Conservation (phyloP, 1,140 invertebrate species). For the Radopholus similis region DNA sequence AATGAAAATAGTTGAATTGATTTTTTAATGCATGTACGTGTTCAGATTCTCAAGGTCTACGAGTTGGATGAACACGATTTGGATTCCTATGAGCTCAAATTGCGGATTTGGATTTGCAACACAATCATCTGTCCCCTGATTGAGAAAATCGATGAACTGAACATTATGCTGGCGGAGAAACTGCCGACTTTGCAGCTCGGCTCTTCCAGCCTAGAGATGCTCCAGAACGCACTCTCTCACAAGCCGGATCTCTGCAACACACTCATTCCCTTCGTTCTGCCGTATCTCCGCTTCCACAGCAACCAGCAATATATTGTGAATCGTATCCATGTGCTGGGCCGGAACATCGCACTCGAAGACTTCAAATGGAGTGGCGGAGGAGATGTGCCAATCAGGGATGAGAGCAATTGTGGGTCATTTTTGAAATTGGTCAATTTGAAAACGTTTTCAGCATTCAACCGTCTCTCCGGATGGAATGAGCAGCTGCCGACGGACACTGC, state of each 20-base stretch:
- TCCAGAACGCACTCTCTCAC: background rate
- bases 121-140: conserved; percentile 23
- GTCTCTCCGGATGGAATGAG: conserved; percentile 6
- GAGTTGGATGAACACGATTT: background rate
- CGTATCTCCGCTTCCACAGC: conserved; percentile 30
- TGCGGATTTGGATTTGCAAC: conserved; percentile 29
- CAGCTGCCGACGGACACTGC: conserved; percentile 22
- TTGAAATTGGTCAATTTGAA: background rate
- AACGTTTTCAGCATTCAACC: conserved; percentile 12
- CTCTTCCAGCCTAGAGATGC: background rate
- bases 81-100: conserved; percentile 26
- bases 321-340: conserved; percentile 11
- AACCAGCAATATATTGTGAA: conserved; percentile 42
- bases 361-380: conserved; percentile 28
- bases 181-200: conserved; percentile 19
- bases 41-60: conserved; percentile 17
- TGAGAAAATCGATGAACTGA: conserved; percentile 28
- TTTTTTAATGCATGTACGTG: background rate
- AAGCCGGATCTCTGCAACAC: conserved; percentile 18
- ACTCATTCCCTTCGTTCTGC: conserved; percentile 24
- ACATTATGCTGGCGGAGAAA: conserved; percentile 10
- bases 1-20: background rate
- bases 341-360: conserved; percentile 25
- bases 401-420: background rate
- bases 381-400: conserved; percentile 3